phyloP scores from a whole-genome alignment of 1,140 invertebrate genomes.

The Bombus huntii region DNA sequence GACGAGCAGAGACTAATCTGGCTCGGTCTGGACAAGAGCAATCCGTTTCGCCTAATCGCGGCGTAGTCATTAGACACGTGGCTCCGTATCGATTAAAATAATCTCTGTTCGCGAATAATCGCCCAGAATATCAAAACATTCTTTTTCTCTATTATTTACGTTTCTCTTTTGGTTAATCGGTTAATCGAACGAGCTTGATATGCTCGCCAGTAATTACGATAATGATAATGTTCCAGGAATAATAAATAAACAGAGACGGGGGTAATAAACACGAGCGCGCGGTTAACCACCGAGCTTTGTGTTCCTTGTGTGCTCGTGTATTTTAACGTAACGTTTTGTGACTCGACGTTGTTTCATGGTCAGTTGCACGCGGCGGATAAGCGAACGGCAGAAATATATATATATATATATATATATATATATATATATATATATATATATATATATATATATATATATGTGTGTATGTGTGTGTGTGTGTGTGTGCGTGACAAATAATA shows the following conservation, averaged over 20 bases:
- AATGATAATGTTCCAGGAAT: slow-evolving; percentile 19
- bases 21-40: slow-evolving; percentile 44
- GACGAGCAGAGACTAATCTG: slow-evolving; percentile 55
- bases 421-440: not conserved
- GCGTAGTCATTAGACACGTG: slow-evolving; percentile 49
- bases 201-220: slow-evolving; percentile 24
- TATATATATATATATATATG: not conserved
- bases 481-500: not conserved
- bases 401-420: too few species aligned
- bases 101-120: slow-evolving; percentile 26
- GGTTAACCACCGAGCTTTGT: not conserved
- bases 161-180: not conserved
- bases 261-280: slow-evolving; percentile 1
- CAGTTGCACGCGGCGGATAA: slow-evolving; percentile 18
- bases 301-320: not conserved
- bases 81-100: slow-evolving; percentile 60
- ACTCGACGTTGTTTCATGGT: slow-evolving; percentile 10
- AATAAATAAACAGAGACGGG: slow-evolving; percentile 7
- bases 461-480: fast-evolving
- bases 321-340: slow-evolving; percentile 17
- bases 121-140: too few species aligned
- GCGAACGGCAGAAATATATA: slow-evolving; percentile 13
- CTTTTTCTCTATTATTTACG: not conserved
- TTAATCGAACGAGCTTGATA: slow-evolving; percentile 4
- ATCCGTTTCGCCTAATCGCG: slow-evolving; percentile 61